Evolutionary conservation across 1,140 invertebrate genomes (phyloP).

Genomic region (Papilio glaucus): DNA sequence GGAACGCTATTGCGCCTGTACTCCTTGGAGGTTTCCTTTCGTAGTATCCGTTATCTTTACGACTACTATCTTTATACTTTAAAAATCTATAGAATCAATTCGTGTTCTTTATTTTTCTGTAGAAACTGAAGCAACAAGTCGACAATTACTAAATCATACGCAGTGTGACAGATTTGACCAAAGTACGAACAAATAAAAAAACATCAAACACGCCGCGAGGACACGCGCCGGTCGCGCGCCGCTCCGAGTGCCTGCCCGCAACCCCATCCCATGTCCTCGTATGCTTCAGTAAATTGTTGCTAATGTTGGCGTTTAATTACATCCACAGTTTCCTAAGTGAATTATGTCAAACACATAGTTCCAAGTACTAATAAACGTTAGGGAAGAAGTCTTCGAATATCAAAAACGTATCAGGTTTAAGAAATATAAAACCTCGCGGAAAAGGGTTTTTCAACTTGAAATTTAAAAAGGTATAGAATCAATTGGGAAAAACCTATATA

Average conservation of each 20-base stretch:
- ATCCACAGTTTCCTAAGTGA: background rate
- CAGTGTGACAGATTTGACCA: conserved; percentile 8
- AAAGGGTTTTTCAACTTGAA: no score
- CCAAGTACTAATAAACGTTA: background rate
- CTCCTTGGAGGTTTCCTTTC: no score
- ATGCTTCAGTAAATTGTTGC: conserved; percentile 11
- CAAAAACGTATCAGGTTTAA: no score
- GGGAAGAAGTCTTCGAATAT: no score
- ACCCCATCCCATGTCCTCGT: background rate
- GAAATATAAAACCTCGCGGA: no score
- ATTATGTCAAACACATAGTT: background rate
- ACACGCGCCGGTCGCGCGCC: conserved; percentile 19
- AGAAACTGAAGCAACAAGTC: background rate
- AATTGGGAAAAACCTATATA: no score
- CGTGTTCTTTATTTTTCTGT: no score
- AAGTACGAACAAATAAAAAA: background rate
- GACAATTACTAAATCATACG: background rate
- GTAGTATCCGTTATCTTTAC: no score
- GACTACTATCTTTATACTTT: no score
- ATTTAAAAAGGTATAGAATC: no score
- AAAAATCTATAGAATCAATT: no score
- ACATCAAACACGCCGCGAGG: background rate
- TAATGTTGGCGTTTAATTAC: conserved; percentile 24
- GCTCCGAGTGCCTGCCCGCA: background rate
- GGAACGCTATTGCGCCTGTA: no score